Base-by-base conservation (phyloP, 1,140 invertebrate species). In the Psix sp. region DNA sequence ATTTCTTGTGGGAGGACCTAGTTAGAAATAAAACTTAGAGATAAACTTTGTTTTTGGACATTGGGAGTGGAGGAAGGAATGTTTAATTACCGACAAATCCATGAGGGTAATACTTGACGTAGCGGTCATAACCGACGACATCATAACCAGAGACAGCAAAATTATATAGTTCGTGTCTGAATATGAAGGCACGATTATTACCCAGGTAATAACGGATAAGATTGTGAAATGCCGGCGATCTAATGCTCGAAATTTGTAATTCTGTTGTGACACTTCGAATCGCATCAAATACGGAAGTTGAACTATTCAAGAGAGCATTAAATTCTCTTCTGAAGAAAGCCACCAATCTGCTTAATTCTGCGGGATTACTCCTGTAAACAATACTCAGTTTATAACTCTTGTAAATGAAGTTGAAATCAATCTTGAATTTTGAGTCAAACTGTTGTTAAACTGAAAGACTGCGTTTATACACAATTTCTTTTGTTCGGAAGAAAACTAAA, bases 111-210 rank as follows among this genome's bases (percentile, higher is more conserved):
- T 91, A 90, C 35, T 76, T 79, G 39, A 88, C 82, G 62, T 85
- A 63, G 29, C 90, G 83, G 78, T 94, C 93, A 77, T 94, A 94
- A 15, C 92, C 93, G 39, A 91, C 87, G 89, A 97, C 91, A 77
- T 96, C 94, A 82, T 92, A 95, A 0, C 94, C 93, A 5, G 94
- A 94, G 17, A 91, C 90, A 29, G 96, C 95, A 88, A 95, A 98
- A 81, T 91, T 92, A 66, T 93, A 92, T 59, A 98, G 90, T 82
- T 98, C 96, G 77, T 97, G 95, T 26, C 95, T 89, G 85, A 98
- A 98, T 82, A 96, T 95, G 59, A 91, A 89, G 0, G 92, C 92
- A 54, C 90, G 88, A 10, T 85, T 10, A n/a, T 35, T 82, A 10
- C 89, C 89, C 21, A 93, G 87, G 77, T 90, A 91, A 2, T 89